Conservation (phyloP, 2,113 vertebrate species). For the Protomyctophum bolini region DNA sequence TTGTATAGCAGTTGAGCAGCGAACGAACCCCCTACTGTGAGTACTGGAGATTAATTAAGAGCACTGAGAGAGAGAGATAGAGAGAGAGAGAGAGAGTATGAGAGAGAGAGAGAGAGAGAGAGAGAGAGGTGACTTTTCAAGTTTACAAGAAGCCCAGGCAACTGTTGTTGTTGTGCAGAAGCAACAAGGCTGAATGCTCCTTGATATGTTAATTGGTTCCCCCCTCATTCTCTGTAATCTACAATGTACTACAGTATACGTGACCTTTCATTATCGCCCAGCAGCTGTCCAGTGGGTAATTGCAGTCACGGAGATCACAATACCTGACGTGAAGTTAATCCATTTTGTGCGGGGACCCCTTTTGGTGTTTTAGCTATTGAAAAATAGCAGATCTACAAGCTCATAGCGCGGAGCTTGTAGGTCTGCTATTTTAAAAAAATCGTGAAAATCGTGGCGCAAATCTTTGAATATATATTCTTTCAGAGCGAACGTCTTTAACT, state of each 20-base stretch:
- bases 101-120: too few species aligned
- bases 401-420: too few species aligned
- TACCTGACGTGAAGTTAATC: too few species aligned
- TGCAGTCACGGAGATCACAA: constrained; percentile 5
- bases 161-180: background rate
- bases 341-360: too few species aligned
- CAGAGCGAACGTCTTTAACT: too few species aligned
- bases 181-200: background rate
- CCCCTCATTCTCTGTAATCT: background rate
- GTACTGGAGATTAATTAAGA: constrained; percentile 50
- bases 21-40: background rate
- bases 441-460: too few species aligned
- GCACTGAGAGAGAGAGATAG: constrained; percentile 15
- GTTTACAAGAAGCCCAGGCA: background rate
- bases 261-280: background rate
- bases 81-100: too few species aligned
- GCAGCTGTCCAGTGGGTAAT: background rate
- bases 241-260: background rate
- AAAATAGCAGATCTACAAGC: too few species aligned
- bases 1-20: constrained; percentile 70
- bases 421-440: too few species aligned
- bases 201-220: background rate
- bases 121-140: background rate
- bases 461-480: too few species aligned
- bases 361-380: too few species aligned